phyloP scores from a whole-genome alignment of 2,888 invertebrate species.

The Diarsia brunnea region DNA sequence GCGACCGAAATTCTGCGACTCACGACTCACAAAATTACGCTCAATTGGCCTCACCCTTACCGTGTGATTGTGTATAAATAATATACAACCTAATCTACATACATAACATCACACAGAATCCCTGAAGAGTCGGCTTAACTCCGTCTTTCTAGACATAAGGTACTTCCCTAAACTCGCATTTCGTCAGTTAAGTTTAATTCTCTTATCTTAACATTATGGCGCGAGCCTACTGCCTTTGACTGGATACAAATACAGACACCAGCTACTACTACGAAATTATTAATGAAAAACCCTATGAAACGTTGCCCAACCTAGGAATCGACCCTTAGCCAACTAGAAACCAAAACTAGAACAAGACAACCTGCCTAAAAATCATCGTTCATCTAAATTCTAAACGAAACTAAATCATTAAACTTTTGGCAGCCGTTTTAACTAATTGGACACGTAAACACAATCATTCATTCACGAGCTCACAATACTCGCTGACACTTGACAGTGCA shows the following conservation, averaged over 20 bases:
- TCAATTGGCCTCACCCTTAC: too few species aligned
- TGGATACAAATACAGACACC: not conserved
- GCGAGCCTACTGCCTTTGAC: not conserved
- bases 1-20: too few species aligned
- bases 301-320: not conserved
- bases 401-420: constrained; percentile 7
- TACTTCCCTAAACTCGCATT: not conserved
- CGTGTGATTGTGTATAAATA: not conserved
- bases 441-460: not conserved
- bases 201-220: not conserved
- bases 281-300: not conserved
- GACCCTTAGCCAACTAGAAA: not conserved
- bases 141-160: not conserved
- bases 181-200: not conserved
- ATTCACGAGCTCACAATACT: not conserved
- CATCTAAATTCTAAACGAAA: constrained; percentile 19
- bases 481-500: not conserved
- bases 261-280: not conserved
- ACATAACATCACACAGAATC: not conserved
- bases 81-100: not conserved
- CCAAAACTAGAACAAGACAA: not conserved
- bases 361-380: constrained; percentile 6
- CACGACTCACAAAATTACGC: too few species aligned
- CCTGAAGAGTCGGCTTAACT: not conserved
- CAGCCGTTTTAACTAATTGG: not conserved